Evolutionary conservation across 2,113 vertebrate genomes (phyloP).

Genomic region (Myiozetetes cayanensis): DNA sequence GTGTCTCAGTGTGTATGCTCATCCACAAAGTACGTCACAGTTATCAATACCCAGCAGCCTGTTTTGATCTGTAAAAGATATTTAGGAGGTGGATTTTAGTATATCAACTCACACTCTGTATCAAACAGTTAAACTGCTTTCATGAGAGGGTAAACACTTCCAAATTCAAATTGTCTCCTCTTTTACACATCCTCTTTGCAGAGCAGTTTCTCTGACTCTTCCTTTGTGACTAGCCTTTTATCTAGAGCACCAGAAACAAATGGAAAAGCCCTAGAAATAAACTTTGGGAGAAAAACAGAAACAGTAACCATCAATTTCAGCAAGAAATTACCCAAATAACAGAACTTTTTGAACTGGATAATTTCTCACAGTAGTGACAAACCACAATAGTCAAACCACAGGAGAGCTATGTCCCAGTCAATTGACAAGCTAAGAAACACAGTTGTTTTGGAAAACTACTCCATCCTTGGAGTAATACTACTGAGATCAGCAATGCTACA

Average conservation of each 20-base stretch:
- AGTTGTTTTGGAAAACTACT: constrained; percentile 25
- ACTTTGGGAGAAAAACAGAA: constrained; percentile 20
- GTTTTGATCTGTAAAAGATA: background rate
- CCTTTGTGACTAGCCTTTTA: background rate
- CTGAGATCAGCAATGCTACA: background rate
- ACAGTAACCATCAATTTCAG: constrained; percentile 51
- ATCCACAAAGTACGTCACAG: background rate
- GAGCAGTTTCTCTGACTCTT: background rate
- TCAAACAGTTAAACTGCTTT: background rate
- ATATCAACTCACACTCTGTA: background rate
- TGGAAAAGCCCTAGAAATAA: constrained; percentile 54
- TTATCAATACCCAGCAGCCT: background rate
- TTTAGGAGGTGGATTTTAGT: background rate
- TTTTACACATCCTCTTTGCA: background rate
- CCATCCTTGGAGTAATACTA: background rate
- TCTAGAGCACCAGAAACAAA: constrained; percentile 32
- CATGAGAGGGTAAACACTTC: background rate
- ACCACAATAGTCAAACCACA: constrained; percentile 65
- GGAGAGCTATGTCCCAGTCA: constrained; percentile 41
- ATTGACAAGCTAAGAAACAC: constrained; percentile 33
- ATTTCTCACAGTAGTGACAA: constrained; percentile 62
- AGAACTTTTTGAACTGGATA: constrained; percentile 51
- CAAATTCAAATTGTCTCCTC: background rate
- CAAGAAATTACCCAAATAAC: constrained; percentile 62
- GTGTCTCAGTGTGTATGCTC: background rate